Base-by-base conservation (phyloP, 1,140 invertebrate genomes). In the Cydia strobilella region DNA sequence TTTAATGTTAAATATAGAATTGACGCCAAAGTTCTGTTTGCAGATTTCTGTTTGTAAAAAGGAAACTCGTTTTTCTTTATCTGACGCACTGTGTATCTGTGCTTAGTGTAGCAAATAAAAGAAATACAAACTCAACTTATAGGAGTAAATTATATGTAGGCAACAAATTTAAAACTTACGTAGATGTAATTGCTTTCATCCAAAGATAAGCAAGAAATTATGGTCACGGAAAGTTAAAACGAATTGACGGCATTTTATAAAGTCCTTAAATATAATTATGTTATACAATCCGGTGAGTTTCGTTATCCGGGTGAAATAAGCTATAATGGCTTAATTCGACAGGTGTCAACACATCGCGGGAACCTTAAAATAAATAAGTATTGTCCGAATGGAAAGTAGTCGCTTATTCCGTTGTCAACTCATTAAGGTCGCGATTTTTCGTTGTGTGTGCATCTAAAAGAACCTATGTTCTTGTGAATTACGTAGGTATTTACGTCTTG, bases 351-450 rank as follows among this genome's bases (percentile, higher is more conserved):
- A 69, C 15, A 69, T n/a, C 65, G 65, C 65, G 65, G 65, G 65
- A 69, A 69, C 27, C n/a, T 65, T 69, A 69, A 69, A 69, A 69
- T 69, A 69, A 69, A 69, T 69, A 39, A 35, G 65, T 69, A 69
- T 69, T 69, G 65, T 69, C 65, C 65, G 65, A 39, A 42, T 69
- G 65, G 65, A 69, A 69, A 69, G 65, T 35, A 35, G 65, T 69
- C 25, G 25, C 10, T 69, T 69, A 69, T 20, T 66, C 27, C 13
- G 63, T 66, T 69, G 65, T 69, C 31, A 69, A 69, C 65, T 69
- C 65, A 69, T 69, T 69, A 69, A 69, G 65, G 65, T 20, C 65
- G 31, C 18, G 15, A 69, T 69, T 42, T 69, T 69, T 31, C 27
- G 31, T 20, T n/a, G 7, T 12, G 63, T 39, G 27, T 10, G 35